A percentile compares a stretch with the other conserved stretches of the same genome.
These are phyloP conservation scores for Heliconius nattereri DNA, from an alignment of 1,140 invertebrate species.

Conservation along the genomic window DNA sequence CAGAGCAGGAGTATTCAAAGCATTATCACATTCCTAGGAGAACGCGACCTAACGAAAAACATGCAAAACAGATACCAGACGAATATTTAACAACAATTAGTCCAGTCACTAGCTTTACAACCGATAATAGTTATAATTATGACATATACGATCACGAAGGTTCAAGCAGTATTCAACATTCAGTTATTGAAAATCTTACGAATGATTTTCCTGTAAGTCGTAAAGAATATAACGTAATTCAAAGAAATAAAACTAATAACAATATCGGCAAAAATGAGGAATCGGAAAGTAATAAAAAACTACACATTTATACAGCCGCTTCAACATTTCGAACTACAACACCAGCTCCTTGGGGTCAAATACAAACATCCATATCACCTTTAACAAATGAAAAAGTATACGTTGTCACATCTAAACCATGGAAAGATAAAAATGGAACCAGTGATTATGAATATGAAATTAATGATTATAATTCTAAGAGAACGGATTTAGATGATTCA, in stretches of 20 bases:
- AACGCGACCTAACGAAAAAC: slow-evolving; percentile 80
- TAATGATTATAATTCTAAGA: slow-evolving; percentile 62
- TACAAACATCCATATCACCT: slow-evolving; percentile 86
- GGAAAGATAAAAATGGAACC: slow-evolving; percentile 59
- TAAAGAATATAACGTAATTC: slow-evolving; percentile 64
- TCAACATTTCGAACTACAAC: slow-evolving; percentile 63
- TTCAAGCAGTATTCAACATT: slow-evolving; percentile 60
- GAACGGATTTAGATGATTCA: slow-evolving; percentile 48
- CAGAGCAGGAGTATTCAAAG: slow-evolving; percentile 87
- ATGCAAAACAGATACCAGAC: slow-evolving; percentile 88
- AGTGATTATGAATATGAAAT: slow-evolving; percentile 55
- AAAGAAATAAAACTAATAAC: slow-evolving; percentile 55
- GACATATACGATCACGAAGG: slow-evolving; percentile 82
- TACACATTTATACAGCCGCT: slow-evolving; percentile 70
- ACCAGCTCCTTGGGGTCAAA: slow-evolving; percentile 83
- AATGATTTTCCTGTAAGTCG: slow-evolving; percentile 45
- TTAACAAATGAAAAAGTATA: slow-evolving; percentile 89
- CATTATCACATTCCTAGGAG: slow-evolving; percentile 74
- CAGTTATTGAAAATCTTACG: slow-evolving; percentile 67
- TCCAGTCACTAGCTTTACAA: slow-evolving; percentile 56
- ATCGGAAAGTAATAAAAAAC: slow-evolving; percentile 51
- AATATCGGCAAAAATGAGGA: slow-evolving; percentile 53
- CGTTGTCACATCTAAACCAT: slow-evolving; percentile 87
- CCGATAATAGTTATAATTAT: slow-evolving; percentile 65
- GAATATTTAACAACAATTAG: slow-evolving; percentile 87